Evolutionary conservation across 2,888 invertebrate species (phyloP), one percentile per base, ranked within the genome.

Genomic region (Perithous albicinctus): DNA sequence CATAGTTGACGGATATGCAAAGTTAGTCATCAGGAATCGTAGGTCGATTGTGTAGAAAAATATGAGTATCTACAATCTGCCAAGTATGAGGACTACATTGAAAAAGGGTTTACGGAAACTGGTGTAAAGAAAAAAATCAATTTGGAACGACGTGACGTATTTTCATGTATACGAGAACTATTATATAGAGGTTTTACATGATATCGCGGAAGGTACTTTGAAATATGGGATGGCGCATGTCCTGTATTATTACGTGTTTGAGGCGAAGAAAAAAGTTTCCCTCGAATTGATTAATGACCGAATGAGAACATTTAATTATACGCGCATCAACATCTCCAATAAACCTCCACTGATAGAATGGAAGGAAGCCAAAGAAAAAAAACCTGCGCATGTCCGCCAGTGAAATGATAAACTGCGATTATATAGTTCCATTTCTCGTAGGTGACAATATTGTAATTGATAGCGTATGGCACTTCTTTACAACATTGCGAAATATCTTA

Each of bases 211-310:
- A 43, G 43, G 43, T 12, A n/a, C 43, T 12, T 43, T 43, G 43
- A 43, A 43, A 43, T 43, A 43, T n/a, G 43, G 43, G n/a, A 43
- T 43, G 43, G n/a, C 43, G 8, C 43, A 43, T 12, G 43, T 43
- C 12, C 15, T 43, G 43, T n/a, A 43, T 3, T 43, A 43, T 43
- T 43, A 43, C 15, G n/a, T 43, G n/a, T 43, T 43, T n/a, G n/a
- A 43, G 43, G 15, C n/a, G 43, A n/a, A 43, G 15, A 43, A 12
- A n/a, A 43, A 43, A 43, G n/a, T 43, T 43, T 43, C 43, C n/a
- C n/a, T 43, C 43, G 43, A 43, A 15, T 2, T 43, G 0, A 43
- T 43, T 5, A 43, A 43, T 43, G 43, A 43, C 43, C 12, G 43
- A n/a, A 43, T 43, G 15, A 12, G 43, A n/a, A 43, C 43, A n/a